Conservation (phyloP, 2,888 invertebrate species). For the Chironomus riparius region DNA sequence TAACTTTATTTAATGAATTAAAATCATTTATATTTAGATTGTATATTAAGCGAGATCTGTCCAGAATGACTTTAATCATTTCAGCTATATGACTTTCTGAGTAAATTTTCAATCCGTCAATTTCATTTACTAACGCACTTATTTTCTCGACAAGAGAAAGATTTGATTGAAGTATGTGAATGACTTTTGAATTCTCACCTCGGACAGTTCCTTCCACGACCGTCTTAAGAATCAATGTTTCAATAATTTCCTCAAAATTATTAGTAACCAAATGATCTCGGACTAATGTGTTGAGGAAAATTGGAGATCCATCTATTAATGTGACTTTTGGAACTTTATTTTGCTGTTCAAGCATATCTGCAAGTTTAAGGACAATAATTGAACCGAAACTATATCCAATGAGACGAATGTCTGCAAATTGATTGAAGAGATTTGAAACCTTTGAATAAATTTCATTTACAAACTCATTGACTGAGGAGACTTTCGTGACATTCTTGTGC, state of each 20-base stretch:
- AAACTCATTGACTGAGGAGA: not conserved
- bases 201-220: slow-evolving; percentile 37
- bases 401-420: slow-evolving; percentile 58
- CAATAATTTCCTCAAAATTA: slow-evolving; percentile 35
- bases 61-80: slow-evolving; percentile 43
- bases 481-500: not conserved
- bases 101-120: slow-evolving; percentile 40
- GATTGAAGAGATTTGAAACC: slow-evolving; percentile 47
- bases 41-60: slow-evolving; percentile 48
- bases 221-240: slow-evolving; percentile 35
- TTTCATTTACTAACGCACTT: slow-evolving; percentile 42
- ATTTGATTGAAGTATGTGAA: slow-evolving; percentile 36
- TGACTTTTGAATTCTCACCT: slow-evolving; percentile 36
- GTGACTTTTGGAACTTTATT: slow-evolving; percentile 55
- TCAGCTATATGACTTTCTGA: slow-evolving; percentile 41
- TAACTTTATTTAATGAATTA: slow-evolving; percentile 37
- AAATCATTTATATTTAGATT: slow-evolving; percentile 44
- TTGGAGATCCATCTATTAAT: slow-evolving; percentile 75
- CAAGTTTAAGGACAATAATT: slow-evolving; percentile 66
- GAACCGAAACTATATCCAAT: slow-evolving; percentile 86
- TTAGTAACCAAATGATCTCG: slow-evolving; percentile 34
- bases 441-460: slow-evolving; percentile 41
- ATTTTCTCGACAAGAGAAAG: slow-evolving; percentile 48
- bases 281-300: slow-evolving; percentile 50
- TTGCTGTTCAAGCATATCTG: slow-evolving; percentile 56